Base-by-base conservation (phyloP, 2,113 vertebrate species). In the Boulengeromyrus knoepffleri region DNA sequence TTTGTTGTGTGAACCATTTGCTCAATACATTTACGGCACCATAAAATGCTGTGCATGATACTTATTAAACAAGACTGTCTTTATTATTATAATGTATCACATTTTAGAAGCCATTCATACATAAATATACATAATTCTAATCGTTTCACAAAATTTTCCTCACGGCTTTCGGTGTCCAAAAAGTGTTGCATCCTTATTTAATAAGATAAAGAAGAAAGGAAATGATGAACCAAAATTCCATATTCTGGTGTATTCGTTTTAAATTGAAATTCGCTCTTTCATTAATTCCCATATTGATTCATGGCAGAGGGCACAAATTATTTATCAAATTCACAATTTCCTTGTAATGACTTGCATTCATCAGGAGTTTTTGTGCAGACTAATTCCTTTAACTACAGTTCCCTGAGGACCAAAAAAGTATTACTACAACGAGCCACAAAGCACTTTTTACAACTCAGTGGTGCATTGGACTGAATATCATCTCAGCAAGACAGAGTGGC, bases 371-470 rank as follows among this genome's bases (percentile, higher is more conserved):
- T 42, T 83, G 74, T 91, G 49, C 89, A 50, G 49, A 58, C 77
- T 42, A 90, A 87, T 89, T 87, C 85, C 85, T 86, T 87, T 90
- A 87, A 90, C 89, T 42, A 27, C 56, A 77, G 86, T 90, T 87
- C 90, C 91, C 88, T 85, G 49, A 91, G 89, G 83, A 90, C 84
- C 85, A 88, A 52, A 62, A 88, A 88, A 88, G 89, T 90, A 92
- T 92, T 92, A 92, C 90, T 92, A 93, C 92, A 89, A 56, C 90
- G 93, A 92, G 56, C 84, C 89, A 80, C n/a, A 89, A 85, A 85
- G 90, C 91, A 90, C 90, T 95, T 94, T 94, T 96, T 94, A 95
- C 93, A 94, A 93, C 94, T 95, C 93, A 93, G 88, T 91, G 91
- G 90, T 89, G 89, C 88, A 91, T 77, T 13, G 90, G 91, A 88